Conservation (phyloP, 2,888 invertebrate genomes). For the Ypsolopha sequella region DNA sequence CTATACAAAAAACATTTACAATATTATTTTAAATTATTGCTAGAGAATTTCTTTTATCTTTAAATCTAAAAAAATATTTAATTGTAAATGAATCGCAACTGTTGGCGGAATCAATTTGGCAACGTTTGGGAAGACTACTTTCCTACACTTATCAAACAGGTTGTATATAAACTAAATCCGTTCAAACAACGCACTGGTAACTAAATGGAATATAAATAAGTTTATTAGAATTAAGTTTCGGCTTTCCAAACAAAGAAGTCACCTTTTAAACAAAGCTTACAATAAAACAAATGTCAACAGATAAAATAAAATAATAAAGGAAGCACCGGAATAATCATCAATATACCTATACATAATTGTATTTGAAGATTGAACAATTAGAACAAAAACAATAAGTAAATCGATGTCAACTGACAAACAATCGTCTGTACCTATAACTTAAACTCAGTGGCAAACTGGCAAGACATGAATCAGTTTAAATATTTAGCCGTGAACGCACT, state of each 20-base stretch:
- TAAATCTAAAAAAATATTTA: slow-evolving; percentile 36
- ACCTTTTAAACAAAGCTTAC: slow-evolving; percentile 38
- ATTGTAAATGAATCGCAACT: slow-evolving; percentile 50
- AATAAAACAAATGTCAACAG: slow-evolving; percentile 61
- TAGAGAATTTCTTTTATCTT: slow-evolving; percentile 65
- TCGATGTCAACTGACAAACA: not conserved
- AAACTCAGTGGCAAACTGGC: not conserved
- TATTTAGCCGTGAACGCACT: not conserved
- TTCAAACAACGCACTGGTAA: slow-evolving; percentile 65
- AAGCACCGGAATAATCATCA: slow-evolving; percentile 58
- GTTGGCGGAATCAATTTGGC: slow-evolving; percentile 67
- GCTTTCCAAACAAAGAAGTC: slow-evolving; percentile 44
- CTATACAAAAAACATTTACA: slow-evolving; percentile 70
- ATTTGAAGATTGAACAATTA: slow-evolving; percentile 9
- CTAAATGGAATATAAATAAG: slow-evolving; percentile 46
- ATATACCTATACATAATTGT: slow-evolving; percentile 26
- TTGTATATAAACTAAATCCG: slow-evolving; percentile 66
- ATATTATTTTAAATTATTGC: slow-evolving; percentile 62
- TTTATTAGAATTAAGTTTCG: slow-evolving; percentile 23
- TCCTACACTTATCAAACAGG: slow-evolving; percentile 68
- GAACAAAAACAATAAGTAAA: slow-evolving; percentile 16
- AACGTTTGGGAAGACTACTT: slow-evolving; percentile 70
- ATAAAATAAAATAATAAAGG: slow-evolving; percentile 64
- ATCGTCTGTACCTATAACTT: not conserved
- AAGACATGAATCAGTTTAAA: not conserved